Evolutionary conservation across 23 tunicate species (phyloP), one percentile per base, ranked within the genome.

Genomic region (Oikopleura vanhoeffeni): DNA sequence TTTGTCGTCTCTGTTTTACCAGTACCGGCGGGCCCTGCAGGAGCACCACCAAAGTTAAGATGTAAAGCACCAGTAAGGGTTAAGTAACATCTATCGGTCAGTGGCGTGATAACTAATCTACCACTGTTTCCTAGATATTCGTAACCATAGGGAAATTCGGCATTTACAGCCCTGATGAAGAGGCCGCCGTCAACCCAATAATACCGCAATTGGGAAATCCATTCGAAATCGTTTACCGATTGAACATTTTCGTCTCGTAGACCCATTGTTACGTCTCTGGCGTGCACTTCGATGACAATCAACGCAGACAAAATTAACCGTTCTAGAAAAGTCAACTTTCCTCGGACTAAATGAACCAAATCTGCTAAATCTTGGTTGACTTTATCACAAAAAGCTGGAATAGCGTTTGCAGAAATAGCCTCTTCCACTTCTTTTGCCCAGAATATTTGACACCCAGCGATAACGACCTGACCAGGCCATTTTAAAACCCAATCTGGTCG

Each of bases 361-460:
- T 83, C 87, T 40, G 88, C 96, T 58, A 94, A 90, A 57, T 94
- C 96, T 42, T 57, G 39, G 57, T 94, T 96, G 92, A 94, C 88
- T 75, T 90, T 92, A 1, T 41, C 84, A 40, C 92, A 96, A 83
- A 90, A 94, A 39, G 90, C 87, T 84, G 90, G 90, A 96, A 94
- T 94, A 18, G 97, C 99, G 1, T 84, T 86, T 40, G 90, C 90
- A 85, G 88, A 90, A 84, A 94, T 90, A 0, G 90, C 96, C 76
- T 94, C 99, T 83, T 94, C 99, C 0, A 94, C 99, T 83, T 94
- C 99, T 96, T 96, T 90, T 4, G 99, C 90, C 99, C 99, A 94
- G 96, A 96, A 94, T 39, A 94, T 92, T 83, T 94, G 99, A 83
- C 90, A 90, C n/a, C 91, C 87, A 40, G 96, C 96, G 41, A 94